These are phyloP conservation scores for Nipponacmea schrenckii DNA, from an alignment of 2,888 invertebrate genomes.

Conservation along the genomic window DNA sequence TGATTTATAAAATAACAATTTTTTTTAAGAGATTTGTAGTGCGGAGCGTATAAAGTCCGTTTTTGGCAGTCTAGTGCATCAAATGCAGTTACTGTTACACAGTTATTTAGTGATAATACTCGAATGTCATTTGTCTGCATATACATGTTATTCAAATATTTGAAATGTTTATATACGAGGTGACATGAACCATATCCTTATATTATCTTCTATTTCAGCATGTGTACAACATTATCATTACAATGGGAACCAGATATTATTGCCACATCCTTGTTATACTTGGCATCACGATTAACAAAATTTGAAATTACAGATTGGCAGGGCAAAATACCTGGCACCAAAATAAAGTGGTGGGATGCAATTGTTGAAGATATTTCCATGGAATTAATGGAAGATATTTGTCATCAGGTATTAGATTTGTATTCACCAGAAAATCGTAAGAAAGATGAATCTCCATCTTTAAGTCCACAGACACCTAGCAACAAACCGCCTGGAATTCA, in stretches of 20 bases:
- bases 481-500: conserved; percentile 30
- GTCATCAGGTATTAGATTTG: conserved; percentile 90
- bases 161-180: not conserved
- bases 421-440: conserved; percentile 74
- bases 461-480: conserved; percentile 31
- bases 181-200: not conserved
- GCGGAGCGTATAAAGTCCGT: too few relatives aligned
- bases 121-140: too few relatives aligned
- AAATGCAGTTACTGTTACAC: too few relatives aligned
- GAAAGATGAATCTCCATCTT: conserved; percentile 49
- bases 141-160: not conserved
- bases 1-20: too few relatives aligned
- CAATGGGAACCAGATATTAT: conserved; percentile 99
- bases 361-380: conserved; percentile 94
- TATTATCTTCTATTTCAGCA: conserved; percentile 70
- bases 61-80: too few relatives aligned
- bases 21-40: too few relatives aligned
- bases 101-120: too few relatives aligned
- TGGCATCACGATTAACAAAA: conserved; percentile 94
- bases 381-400: conserved; percentile 95
- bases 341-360: conserved; percentile 92
- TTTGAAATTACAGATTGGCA: conserved; percentile 95
- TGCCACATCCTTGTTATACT: conserved; percentile 95
- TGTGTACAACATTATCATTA: conserved; percentile 94
- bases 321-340: conserved; percentile 77